Conservation (phyloP, 2,113 vertebrate genomes). For the Ctenomys sociabilis region DNA sequence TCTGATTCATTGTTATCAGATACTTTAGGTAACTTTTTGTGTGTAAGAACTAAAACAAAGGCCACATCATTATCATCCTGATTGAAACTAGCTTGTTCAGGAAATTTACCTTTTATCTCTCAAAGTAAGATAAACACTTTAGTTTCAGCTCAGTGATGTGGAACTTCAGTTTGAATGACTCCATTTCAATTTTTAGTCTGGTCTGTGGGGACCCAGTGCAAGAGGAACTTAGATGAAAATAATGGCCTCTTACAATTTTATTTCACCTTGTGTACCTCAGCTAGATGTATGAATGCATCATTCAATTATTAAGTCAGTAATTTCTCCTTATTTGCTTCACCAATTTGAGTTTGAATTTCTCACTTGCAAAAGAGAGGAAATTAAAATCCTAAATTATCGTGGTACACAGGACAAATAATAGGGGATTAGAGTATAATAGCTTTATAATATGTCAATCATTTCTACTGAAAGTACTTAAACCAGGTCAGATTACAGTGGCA, state of each 20-base stretch:
- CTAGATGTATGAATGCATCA: neutral
- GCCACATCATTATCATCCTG: neutral
- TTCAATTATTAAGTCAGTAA: neutral
- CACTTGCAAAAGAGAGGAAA: neutral
- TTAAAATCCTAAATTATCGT: neutral
- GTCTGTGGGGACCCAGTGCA: neutral
- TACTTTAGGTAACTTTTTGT: neutral
- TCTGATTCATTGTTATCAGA: neutral
- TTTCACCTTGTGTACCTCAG: neutral
- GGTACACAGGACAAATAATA: neutral
- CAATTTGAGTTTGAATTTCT: conserved; percentile 2
- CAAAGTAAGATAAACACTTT: neutral
- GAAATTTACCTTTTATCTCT: neutral
- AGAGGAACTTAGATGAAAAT: neutral
- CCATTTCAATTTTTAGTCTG: neutral
- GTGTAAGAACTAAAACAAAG: neutral
- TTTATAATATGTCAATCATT: neutral
- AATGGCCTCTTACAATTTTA: neutral
- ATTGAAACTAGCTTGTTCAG: neutral
- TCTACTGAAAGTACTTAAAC: neutral
- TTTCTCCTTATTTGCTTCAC: neutral
- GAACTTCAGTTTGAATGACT: neutral
- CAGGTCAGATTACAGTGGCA: neutral
- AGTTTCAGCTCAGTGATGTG: neutral
- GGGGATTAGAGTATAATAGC: neutral